Percentiles rank a stretch among this genome's conserved stretches.
Conservation (phyloP, 2,797 vertebrate genomes). For the Cossypha dichroa region DNA sequence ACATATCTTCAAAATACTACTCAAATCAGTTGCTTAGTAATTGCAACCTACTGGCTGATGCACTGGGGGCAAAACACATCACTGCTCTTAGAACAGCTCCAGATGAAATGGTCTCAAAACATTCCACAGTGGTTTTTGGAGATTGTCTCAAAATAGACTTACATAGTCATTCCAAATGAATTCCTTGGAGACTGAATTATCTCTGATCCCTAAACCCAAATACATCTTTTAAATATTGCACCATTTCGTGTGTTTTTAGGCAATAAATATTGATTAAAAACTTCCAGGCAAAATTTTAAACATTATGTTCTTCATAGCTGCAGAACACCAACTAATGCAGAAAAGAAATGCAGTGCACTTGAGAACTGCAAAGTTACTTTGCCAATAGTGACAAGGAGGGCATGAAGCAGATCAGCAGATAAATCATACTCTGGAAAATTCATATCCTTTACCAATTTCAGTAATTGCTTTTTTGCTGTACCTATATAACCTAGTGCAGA, state of each 20-base stretch:
- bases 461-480: not conserved
- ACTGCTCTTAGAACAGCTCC: not conserved
- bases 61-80: not conserved
- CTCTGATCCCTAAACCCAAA: not conserved
- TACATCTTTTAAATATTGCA: not conserved
- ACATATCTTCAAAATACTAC: not conserved
- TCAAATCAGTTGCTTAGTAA: not conserved
- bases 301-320: not conserved
- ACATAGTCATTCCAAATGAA: not conserved
- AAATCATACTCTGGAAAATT: not conserved
- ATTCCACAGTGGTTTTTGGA: not conserved
- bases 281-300: not conserved
- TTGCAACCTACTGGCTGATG: not conserved
- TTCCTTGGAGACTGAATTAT: not conserved
- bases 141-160: not conserved
- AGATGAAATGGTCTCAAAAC: not conserved
- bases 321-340: not conserved
- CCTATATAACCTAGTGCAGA: not conserved
- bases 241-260: not conserved
- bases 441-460: not conserved
- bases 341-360: not conserved
- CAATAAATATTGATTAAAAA: constrained; percentile 2
- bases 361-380: not conserved
- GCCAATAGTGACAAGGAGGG: not conserved
- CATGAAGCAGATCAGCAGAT: not conserved